phyloP scores from a whole-genome alignment of 2,797 vertebrate species.

The Caiman crocodilus region DNA sequence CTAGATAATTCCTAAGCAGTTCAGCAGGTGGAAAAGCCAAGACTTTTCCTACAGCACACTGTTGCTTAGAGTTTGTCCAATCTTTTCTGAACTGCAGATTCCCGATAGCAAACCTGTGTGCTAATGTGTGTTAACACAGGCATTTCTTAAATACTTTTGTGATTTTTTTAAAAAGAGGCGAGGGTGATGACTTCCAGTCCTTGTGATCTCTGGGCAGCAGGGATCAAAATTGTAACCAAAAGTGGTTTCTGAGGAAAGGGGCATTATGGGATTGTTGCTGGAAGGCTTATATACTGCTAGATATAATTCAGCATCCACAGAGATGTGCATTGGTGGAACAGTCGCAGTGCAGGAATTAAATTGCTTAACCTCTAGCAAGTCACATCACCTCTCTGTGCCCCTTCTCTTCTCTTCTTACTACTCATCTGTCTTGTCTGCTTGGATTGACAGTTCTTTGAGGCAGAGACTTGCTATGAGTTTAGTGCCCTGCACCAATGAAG shows the following conservation, averaged over 20 bases:
- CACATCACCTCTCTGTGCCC: neutral
- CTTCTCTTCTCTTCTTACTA: neutral
- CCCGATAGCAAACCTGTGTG: rapidly evolving
- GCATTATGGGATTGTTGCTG: neutral
- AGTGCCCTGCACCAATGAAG: neutral
- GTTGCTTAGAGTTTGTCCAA: rapidly evolving
- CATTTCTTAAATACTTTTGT: too few relatives aligned
- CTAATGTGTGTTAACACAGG: too few relatives aligned
- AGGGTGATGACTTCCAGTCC: neutral
- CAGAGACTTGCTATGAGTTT: neutral
- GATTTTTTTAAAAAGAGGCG: too few relatives aligned
- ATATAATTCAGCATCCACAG: neutral
- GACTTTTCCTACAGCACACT: neutral
- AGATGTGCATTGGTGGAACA: neutral
- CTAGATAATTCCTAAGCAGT: too few relatives aligned
- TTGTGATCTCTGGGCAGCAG: neutral
- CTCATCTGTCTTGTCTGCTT: neutral
- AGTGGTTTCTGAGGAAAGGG: rapidly evolving
- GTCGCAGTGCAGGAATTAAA: neutral
- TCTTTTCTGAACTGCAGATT: neutral
- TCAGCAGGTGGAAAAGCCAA: too few relatives aligned
- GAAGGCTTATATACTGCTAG: neutral
- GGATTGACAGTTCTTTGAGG: neutral
- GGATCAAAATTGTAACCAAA: neutral
- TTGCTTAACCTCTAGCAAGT: neutral